Conservation (phyloP, 2,888 invertebrate genomes). For the Thymelicus sylvestris region DNA sequence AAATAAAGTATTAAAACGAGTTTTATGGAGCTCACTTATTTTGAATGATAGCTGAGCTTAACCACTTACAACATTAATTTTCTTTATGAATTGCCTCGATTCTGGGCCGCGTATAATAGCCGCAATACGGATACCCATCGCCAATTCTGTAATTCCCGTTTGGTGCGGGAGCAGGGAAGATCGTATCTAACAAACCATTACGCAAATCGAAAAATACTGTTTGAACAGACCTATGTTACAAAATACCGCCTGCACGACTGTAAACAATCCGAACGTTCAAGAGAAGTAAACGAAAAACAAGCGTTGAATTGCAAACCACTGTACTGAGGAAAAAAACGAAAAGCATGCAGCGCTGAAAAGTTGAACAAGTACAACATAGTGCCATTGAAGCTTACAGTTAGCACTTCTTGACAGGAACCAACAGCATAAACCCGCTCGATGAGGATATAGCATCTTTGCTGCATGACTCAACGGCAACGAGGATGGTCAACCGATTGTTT, state of each 20-base stretch:
- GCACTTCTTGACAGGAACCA: conserved; percentile 60
- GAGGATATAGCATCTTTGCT: conserved; percentile 59
- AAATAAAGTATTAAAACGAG: conserved; percentile 80
- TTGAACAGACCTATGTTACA: conserved; percentile 59
- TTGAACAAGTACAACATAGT: conserved; percentile 49
- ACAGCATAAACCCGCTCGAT: conserved; percentile 62
- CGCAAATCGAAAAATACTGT: conserved; percentile 57
- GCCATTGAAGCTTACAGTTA: conserved; percentile 54
- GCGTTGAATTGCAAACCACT: conserved; percentile 65
- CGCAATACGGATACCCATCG: conserved; percentile 35
- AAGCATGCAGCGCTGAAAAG: conserved; percentile 39
- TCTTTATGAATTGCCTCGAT: conserved; percentile 61
- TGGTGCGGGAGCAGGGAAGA: conserved; percentile 39
- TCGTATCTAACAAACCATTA: conserved; percentile 57
- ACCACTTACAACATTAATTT: conserved; percentile 70
- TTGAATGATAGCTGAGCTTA: conserved; percentile 73
- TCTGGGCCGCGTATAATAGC: conserved; percentile 41
- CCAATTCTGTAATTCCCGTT: conserved; percentile 38
- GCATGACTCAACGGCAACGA: conserved; percentile 52
- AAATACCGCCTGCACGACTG: conserved; percentile 59
- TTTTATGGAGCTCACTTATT: conserved; percentile 74
- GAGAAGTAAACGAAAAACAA: conserved; percentile 67
- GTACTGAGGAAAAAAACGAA: conserved; percentile 52
- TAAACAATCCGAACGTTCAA: conserved; percentile 66
- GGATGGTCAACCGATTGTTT: conserved; percentile 63